Evolutionary conservation across 2,888 invertebrate species (phyloP), one percentile per base, ranked within the genome.

Genomic region (Biston stratarius): DNA sequence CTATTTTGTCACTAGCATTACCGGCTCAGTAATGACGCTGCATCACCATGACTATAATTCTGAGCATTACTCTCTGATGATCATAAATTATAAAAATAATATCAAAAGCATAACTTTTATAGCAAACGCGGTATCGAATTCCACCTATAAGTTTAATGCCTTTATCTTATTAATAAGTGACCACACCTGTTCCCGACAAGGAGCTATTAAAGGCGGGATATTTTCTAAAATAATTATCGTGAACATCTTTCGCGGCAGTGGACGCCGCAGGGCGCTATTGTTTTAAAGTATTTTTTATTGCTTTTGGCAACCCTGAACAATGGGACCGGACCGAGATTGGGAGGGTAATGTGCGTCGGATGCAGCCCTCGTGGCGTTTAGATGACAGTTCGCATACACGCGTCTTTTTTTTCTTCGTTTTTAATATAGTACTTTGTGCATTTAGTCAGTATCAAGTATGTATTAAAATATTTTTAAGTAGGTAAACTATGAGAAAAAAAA

Each of bases 201-300:
- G 83, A 90, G 90, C 90, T 81, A 87, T 90, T 74, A 84, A 85
- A 88, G 89, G 90, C 90, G 90, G 87, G 78, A 78, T 83, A 86
- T 86, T 87, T 86, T 86, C 87, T 86, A 88, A 89, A 89, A 91
- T 92, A 92, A 93, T 93, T 92, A 92, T 91, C 86, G 82, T 87
- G 89, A 87, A 89, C 85, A 90, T 90, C 89, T 89, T 89, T 87
- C 81, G 89, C 86, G 81, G 90, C 89, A 86, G 87, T 87, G 82
- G 75, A 74, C 81, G 92, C 94, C 92, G 77, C 84, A 79, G 93
- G 94, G 90, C 87, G 88, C 91, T 90, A 93, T 94, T 94, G 94
- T 94, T 88, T 93, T 93, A 90, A 90, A 87, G 80, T 78, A 81
- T 77, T 92, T 92, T 93, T 94, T 93, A 90, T 92, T 90, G 87